Evolutionary conservation across 2,888 invertebrate species (phyloP).

Genomic region (Scaptomyza parva): DNA sequence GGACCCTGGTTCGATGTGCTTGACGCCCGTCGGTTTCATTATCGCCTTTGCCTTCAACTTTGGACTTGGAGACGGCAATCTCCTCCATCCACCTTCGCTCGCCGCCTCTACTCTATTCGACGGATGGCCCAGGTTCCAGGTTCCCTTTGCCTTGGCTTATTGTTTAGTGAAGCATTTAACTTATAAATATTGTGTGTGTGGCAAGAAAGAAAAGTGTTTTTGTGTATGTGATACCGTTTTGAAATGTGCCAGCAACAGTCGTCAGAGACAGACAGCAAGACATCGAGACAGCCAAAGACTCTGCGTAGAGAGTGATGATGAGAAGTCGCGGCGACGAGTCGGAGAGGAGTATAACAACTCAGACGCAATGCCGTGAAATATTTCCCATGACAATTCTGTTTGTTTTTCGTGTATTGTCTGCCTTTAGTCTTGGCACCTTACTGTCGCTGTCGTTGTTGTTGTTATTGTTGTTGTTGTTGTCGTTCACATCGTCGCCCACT

Average conservation of each 20-base stretch:
- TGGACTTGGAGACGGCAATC: slow-evolving; percentile 18
- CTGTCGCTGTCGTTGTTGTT: slow-evolving; percentile 26
- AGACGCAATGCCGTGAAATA: slow-evolving; percentile 66
- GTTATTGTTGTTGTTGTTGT: background rate
- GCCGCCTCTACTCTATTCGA: slow-evolving; percentile 19
- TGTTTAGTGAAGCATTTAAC: slow-evolving; percentile 82
- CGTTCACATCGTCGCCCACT: slow-evolving; percentile 73
- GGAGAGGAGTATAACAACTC: slow-evolving; percentile 34
- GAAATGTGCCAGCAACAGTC: slow-evolving; percentile 64
- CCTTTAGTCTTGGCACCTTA: slow-evolving; percentile 62
- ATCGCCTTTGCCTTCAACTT: slow-evolving; percentile 67
- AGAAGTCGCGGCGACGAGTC: slow-evolving; percentile 2
- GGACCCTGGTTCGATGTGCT: slow-evolving; percentile 66
- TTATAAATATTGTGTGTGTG: slow-evolving; percentile 76
- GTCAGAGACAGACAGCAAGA: too few relatives aligned
- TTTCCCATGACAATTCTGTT: slow-evolving; percentile 82
- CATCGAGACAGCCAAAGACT: slow-evolving; percentile 4
- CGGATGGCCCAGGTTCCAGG: background rate
- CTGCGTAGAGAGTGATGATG: slow-evolving; percentile 8
- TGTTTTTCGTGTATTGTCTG: slow-evolving; percentile 78
- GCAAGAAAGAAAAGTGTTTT: slow-evolving; percentile 74
- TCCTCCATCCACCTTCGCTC: slow-evolving; percentile 10
- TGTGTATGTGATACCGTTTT: slow-evolving; percentile 76
- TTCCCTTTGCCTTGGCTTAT: slow-evolving; percentile 53
- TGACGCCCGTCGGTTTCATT: slow-evolving; percentile 72